Evolutionary conservation across 1,140 invertebrate genomes (phyloP).

Genomic region (Lethrus apterus): DNA sequence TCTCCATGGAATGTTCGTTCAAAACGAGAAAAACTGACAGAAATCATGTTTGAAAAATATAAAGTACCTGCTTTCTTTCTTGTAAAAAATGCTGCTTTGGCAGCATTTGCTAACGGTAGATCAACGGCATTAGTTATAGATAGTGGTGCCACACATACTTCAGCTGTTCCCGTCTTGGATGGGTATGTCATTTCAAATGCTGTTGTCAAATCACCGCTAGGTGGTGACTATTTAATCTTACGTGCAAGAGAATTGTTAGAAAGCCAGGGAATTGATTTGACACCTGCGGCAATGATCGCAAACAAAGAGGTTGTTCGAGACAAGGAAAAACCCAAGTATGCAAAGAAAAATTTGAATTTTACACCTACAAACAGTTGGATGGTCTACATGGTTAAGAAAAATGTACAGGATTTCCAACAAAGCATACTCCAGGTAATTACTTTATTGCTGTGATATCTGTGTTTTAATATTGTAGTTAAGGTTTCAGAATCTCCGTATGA

Average conservation of each 20-base stretch:
- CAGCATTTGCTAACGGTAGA: constrained; percentile 88
- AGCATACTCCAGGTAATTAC: constrained; percentile 58
- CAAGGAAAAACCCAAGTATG: constrained; percentile 74
- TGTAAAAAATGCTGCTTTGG: constrained; percentile 89
- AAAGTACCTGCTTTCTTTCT: constrained; percentile 92
- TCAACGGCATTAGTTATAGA: constrained; percentile 89
- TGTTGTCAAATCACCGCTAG: constrained; percentile 85
- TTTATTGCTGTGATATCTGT: not conserved
- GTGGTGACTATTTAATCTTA: constrained; percentile 80
- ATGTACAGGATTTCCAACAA: constrained; percentile 78
- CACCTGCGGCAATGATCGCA: constrained; percentile 78
- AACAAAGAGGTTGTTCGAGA: constrained; percentile 76
- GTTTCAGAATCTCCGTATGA: constrained; percentile 81
- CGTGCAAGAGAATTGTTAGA: constrained; percentile 76
- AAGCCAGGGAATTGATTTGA: constrained; percentile 72
- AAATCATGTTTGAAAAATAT: constrained; percentile 95
- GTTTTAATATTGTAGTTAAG: constrained; percentile 29
- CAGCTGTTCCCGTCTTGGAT: constrained; percentile 82
- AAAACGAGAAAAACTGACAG: constrained; percentile 84
- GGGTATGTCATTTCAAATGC: constrained; percentile 88
- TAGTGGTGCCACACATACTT: constrained; percentile 88
- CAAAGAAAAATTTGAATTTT: constrained; percentile 68
- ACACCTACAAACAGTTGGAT: constrained; percentile 80
- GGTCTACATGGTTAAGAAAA: constrained; percentile 76
- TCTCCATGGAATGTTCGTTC: constrained; percentile 83